A percentile compares a stretch with the other conserved stretches of the same genome.
Evolutionary conservation across 2,888 invertebrate species (phyloP).

Genomic region (Cerastis rubricosa): DNA sequence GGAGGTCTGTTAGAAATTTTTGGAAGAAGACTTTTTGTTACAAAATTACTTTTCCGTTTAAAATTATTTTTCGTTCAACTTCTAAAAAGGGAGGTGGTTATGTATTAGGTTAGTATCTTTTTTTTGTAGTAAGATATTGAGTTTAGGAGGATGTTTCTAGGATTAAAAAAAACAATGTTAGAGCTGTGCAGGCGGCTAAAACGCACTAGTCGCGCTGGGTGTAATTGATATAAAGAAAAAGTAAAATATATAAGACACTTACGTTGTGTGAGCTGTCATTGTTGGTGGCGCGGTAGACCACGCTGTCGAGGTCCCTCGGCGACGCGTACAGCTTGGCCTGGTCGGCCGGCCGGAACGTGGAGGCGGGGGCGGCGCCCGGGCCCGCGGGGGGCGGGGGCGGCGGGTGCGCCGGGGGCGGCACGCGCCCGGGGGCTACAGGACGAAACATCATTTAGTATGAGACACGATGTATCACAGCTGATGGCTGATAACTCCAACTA

Average conservation of each 20-base stretch:
- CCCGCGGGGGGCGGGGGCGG: conserved; percentile 96
- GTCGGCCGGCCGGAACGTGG: conserved; percentile 95
- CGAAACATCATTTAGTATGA: not conserved
- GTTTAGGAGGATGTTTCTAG: not conserved
- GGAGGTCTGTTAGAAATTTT: not conserved
- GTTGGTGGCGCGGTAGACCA: conserved; percentile 78
- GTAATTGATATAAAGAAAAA: not conserved
- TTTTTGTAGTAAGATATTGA: not conserved
- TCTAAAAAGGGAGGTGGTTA: too few relatives aligned
- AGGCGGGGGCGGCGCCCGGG: conserved; percentile 93
- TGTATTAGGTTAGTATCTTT: too few relatives aligned
- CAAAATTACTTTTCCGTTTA: too few relatives aligned
- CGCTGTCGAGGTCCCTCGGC: conserved; percentile 94
- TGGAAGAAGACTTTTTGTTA: not conserved
- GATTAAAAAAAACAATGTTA: not conserved
- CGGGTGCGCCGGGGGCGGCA: conserved; percentile 95
- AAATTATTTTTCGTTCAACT: too few relatives aligned
- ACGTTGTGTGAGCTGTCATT: conserved; percentile 42
- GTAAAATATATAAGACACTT: not conserved
- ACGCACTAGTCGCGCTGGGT: not conserved
- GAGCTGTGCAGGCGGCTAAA: not conserved
- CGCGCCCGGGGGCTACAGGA: conserved; percentile 82
- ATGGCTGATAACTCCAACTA: not conserved
- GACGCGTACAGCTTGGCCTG: conserved; percentile 94
- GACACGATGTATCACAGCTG: not conserved